These are phyloP conservation scores for Aurelia aurita complex sp. Pacific DNA, from an alignment of 30 jellyfish, hydroid and myxozoan species.

Conservation along the genomic window DNA sequence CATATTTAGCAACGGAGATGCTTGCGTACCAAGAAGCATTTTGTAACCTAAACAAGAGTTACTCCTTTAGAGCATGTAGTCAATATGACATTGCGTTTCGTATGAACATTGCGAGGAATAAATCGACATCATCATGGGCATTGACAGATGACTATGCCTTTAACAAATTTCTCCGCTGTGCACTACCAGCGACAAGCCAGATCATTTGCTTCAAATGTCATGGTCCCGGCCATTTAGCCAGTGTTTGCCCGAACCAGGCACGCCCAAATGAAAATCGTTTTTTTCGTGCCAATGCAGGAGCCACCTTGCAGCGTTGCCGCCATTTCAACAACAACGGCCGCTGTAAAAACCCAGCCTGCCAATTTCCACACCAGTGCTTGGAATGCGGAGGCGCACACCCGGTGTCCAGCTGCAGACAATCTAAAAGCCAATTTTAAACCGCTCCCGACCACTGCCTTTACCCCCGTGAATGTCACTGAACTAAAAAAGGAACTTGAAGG, in stretches of 20 bases:
- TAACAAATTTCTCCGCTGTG: neutral
- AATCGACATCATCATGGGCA: neutral
- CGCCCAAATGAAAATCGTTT: neutral
- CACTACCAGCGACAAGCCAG: neutral
- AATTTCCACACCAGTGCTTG: conserved; percentile 1
- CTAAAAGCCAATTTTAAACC: conserved; percentile 17
- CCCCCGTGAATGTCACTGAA: neutral
- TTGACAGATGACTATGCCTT: neutral
- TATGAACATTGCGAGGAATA: neutral
- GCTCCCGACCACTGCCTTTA: neutral
- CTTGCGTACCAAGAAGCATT: conserved; percentile 6
- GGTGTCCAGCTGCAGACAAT: neutral
- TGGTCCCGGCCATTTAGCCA: neutral
- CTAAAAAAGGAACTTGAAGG: neutral
- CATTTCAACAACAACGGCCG: neutral
- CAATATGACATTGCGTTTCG: neutral
- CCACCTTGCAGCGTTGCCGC: neutral
- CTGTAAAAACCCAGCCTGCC: neutral
- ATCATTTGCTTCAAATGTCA: neutral
- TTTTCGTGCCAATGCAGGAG: neutral
- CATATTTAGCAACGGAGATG: neutral
- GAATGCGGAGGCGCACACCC: neutral
- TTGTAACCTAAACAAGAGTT: neutral
- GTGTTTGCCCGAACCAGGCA: neutral
- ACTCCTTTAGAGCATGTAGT: neutral